These are phyloP conservation scores for Leptosomus discolor DNA, from an alignment of 2,113 vertebrate genomes.

Conservation along the genomic window DNA sequence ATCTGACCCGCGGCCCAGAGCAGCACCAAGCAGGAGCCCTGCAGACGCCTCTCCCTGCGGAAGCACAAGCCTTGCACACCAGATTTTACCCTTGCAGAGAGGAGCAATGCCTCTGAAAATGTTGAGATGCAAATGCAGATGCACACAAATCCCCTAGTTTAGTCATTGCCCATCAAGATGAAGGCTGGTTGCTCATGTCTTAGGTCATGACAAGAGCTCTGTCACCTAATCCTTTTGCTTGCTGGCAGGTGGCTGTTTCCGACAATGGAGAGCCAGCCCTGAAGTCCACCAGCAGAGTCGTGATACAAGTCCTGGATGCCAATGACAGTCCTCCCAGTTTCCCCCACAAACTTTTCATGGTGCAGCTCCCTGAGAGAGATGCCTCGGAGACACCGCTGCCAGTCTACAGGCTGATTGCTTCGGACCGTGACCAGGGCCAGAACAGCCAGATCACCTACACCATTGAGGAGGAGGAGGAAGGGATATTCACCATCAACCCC, in stretches of 20 bases:
- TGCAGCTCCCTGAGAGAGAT: slow-evolving; percentile 79
- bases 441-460: slow-evolving; percentile 87
- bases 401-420: slow-evolving; percentile 86
- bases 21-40: not conserved
- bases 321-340: slow-evolving; percentile 90
- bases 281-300: slow-evolving; percentile 86
- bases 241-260: slow-evolving; percentile 84
- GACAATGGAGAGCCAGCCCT: slow-evolving; percentile 86
- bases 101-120: not conserved
- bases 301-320: slow-evolving; percentile 85
- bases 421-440: slow-evolving; percentile 83
- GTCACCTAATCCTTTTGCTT: not conserved
- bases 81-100: not conserved
- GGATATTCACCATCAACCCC: slow-evolving; percentile 79
- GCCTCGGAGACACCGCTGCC: slow-evolving; percentile 20
- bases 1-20: not conserved
- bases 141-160: rapidly evolving
- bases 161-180: not conserved
- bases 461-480: slow-evolving; percentile 79
- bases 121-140: not conserved
- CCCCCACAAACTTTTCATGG: slow-evolving; percentile 88
- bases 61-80: not conserved
- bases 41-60: not conserved
- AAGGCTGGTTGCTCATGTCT: not conserved
- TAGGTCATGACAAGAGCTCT: not conserved